Conservation (phyloP, 2,113 vertebrate genomes). For the Mirza zaza region DNA sequence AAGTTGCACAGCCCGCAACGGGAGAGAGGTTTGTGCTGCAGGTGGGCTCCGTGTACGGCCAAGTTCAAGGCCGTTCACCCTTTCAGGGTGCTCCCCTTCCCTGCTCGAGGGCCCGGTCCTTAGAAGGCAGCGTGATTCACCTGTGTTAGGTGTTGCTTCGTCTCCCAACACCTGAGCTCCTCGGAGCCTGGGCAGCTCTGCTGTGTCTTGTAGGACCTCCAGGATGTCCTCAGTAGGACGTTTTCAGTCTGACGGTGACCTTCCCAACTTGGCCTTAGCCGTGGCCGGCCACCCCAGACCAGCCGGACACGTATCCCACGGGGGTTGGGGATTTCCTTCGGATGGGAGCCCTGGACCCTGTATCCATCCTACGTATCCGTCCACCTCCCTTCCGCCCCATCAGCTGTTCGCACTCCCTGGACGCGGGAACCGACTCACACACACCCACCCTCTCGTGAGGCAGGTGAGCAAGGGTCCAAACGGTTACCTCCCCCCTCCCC, state of each 20-base stretch:
- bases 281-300: background rate
- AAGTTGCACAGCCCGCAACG: background rate
- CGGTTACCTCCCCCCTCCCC: slow-evolving; percentile 27
- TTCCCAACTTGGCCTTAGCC: too few species aligned
- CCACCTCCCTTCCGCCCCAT: too few species aligned
- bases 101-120: too few species aligned
- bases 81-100: too few species aligned
- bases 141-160: background rate
- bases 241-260: background rate
- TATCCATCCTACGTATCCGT: background rate
- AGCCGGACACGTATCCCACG: accelerated
- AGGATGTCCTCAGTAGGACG: background rate
- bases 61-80: background rate
- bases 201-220: background rate
- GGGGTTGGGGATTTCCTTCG: background rate
- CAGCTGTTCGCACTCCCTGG: background rate
- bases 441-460: too few species aligned
- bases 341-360: too few species aligned
- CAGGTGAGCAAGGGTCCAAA: background rate
- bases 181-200: accelerated
- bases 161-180: background rate
- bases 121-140: background rate
- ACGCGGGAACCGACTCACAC: too few species aligned
- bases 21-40: background rate
- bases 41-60: background rate